Conservation (phyloP, 2,113 vertebrate species). For the Eonycteris spelaea region DNA sequence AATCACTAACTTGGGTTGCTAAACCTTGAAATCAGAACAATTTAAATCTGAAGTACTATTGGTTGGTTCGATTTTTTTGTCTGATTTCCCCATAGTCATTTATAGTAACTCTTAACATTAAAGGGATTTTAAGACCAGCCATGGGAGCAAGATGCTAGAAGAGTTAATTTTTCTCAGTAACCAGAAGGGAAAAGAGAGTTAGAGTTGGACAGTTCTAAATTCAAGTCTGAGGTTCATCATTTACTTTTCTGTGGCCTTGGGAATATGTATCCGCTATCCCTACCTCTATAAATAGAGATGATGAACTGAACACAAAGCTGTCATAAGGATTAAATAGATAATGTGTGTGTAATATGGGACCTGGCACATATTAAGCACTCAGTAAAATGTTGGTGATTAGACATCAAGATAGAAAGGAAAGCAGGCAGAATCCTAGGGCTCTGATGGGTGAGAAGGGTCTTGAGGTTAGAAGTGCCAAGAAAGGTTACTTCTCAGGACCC, state of each 20-base stretch:
- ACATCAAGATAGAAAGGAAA: not conserved
- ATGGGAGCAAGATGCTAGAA: not conserved
- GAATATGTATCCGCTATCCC: not conserved
- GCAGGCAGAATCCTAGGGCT: not conserved
- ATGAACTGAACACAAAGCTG: not conserved
- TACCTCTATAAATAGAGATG: not conserved
- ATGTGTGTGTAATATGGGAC: not conserved
- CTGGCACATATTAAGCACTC: not conserved
- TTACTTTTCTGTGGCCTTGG: not conserved
- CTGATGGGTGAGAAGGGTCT: too few species aligned
- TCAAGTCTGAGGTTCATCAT: not conserved
- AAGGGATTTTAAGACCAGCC: not conserved
- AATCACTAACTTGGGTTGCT: not conserved
- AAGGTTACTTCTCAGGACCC: too few species aligned
- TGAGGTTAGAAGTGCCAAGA: accelerated
- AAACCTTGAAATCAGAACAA: not conserved
- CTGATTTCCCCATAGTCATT: not conserved
- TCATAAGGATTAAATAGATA: not conserved
- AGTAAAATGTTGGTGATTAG: not conserved
- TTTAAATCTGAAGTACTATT: not conserved
- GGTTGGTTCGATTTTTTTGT: not conserved
- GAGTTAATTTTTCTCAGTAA: not conserved
- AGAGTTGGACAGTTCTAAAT: not conserved
- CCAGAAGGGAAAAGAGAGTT: not conserved
- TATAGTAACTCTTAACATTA: not conserved